Base-by-base conservation (phyloP, 2,888 invertebrate species). In the Bedellia somnulentella region DNA sequence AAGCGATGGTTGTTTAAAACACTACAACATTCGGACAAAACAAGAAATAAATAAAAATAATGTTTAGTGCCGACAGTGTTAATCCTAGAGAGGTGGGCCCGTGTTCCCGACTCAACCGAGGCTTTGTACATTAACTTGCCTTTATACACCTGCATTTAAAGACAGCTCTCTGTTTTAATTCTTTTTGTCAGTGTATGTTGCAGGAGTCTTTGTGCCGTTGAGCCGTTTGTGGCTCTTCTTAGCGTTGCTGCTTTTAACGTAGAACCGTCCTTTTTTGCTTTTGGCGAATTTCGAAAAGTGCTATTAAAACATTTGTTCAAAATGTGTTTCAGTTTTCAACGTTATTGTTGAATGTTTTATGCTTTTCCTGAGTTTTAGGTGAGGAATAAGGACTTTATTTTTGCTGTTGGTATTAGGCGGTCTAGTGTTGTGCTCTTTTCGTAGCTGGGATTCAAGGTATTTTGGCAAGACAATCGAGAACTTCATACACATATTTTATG, bases 71-170 rank as follows among this genome's bases (percentile, higher is more conserved):
- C n/a, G n/a, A 15, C 50, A 58, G 52, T 53, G 52, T 53, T 58
- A 58, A 46, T 58, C 56, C 53, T 52, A 57, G 58, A 53, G 55
- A 60, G 57, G 57, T 52, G 42, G 46, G 53, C 57, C 61, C n/a
- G n/a, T n/a, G n/a, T n/a, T n/a, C n/a, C n/a, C n/a, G n/a, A n/a
- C 55, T 56, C 54, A 51, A 57, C 58, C 55, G 50, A 53, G 50
- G 61, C 61, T 60, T 56, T 63, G 52, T 59, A 59, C 62, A 64
- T 66, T 68, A 66, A 64, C 63, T 66, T 62, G 54, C 58, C 57
- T 35, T 57, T 59, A 58, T 63, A 51, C 57, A 60, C 60, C 56
- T 64, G 60, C 58, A 59, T 59, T 61, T 62, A 59, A 62, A 66
- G 58, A 58, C 57, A 53, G 47, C 47, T 50, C 55, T 55, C 39